Evolutionary conservation across 2,113 vertebrate species (phyloP).

Genomic region (Stegastes partitus): DNA sequence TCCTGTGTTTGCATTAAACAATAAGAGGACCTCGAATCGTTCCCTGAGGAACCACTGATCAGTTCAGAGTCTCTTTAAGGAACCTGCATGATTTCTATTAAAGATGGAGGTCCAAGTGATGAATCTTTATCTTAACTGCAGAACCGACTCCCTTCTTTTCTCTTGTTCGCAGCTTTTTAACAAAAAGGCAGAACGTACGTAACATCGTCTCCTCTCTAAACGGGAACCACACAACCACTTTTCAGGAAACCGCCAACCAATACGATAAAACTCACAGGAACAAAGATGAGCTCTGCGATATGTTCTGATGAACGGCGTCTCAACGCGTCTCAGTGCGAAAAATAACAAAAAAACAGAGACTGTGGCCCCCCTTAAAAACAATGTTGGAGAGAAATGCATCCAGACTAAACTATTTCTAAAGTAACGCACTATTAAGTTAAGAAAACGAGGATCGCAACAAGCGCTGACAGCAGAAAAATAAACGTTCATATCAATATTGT

Average conservation of each 20-base stretch:
- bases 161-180: background rate
- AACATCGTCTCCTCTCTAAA: conserved; percentile 10
- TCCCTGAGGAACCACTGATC: conserved; percentile 58
- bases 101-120: background rate
- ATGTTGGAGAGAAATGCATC: conserved; percentile 35
- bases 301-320: background rate
- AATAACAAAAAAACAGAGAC: background rate
- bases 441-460: too few species aligned
- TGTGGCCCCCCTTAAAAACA: background rate
- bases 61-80: background rate
- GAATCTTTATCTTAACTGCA: background rate
- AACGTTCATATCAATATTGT: too few species aligned
- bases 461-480: too few species aligned
- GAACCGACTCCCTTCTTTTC: conserved; percentile 12
- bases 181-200: conserved; percentile 1
- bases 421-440: too few species aligned
- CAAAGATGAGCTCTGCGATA: background rate
- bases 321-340: conserved; percentile 15
- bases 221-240: conserved; percentile 53
- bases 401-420: background rate
- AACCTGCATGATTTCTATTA: background rate
- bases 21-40: background rate
- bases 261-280: background rate
- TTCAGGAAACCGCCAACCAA: conserved; percentile 43
- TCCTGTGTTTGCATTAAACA: conserved; percentile 16